phyloP scores from a whole-genome alignment of 2,888 invertebrate species.

The Chrysolina americana region DNA sequence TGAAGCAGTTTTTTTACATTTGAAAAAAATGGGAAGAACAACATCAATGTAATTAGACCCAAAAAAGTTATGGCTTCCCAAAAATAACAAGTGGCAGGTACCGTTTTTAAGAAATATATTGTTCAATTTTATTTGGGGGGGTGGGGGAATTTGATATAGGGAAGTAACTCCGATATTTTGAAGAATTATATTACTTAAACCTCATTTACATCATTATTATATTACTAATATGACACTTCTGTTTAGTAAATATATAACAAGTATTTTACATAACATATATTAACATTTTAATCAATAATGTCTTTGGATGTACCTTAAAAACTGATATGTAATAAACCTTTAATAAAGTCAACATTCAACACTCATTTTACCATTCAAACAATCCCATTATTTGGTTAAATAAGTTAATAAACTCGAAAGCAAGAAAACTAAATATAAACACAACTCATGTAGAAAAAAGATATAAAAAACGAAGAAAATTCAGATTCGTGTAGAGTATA shows the following conservation, averaged over 20 bases:
- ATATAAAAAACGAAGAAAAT: neutral
- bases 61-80: too few relatives aligned
- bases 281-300: slow-evolving; percentile 35
- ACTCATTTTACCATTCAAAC: slow-evolving; percentile 18
- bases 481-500: neutral
- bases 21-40: too few relatives aligned
- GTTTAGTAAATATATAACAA: slow-evolving; percentile 49
- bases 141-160: too few relatives aligned
- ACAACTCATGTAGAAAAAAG: neutral
- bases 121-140: too few relatives aligned
- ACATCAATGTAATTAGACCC: too few relatives aligned
- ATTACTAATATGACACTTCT: slow-evolving; percentile 49
- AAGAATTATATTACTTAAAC: slow-evolving; percentile 7
- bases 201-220: slow-evolving; percentile 27
- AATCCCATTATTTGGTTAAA: slow-evolving; percentile 25
- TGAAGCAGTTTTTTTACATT: too few relatives aligned
- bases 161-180: neutral
- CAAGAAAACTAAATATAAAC: neutral
- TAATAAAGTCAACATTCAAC: slow-evolving; percentile 42
- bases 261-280: slow-evolving; percentile 48
- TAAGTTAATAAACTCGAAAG: slow-evolving; percentile 2
- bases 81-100: too few relatives aligned
- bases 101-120: too few relatives aligned
- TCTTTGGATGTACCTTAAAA: slow-evolving; percentile 47
- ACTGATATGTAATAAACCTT: slow-evolving; percentile 47